Evolutionary conservation across 2,888 invertebrate genomes (phyloP), one percentile per base, ranked within the genome.

Genomic region (Acanthoscelides obtectus): DNA sequence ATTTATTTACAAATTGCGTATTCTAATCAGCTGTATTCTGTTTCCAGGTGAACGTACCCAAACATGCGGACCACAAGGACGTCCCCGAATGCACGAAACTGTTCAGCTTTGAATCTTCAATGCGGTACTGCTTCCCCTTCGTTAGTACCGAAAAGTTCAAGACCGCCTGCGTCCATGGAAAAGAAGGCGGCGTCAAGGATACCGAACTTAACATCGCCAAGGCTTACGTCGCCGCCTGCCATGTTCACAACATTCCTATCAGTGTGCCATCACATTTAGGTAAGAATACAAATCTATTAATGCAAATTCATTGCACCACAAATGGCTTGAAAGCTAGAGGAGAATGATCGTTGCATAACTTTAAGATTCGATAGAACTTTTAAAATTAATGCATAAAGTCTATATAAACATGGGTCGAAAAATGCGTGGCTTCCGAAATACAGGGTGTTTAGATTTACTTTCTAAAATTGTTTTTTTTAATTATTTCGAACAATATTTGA

Each of bases 81-180:
- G 81, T 84, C 65, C 82, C 86, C 20, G 81, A 86, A 71, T 97
- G 97, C 82, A 90, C 90, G 17, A 88, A 90, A 71, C 88, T 94
- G 71, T 96, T 97, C 86, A 87, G 90, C 8, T 85, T 88, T 25
- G 84, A 87, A 69, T 94, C 94, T 0, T 80, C 87, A 2, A 82
- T 92, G 83, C 77, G 80, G 20, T 72, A 84, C 0, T 87, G 88
- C 73, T 87, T 87, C 63, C 79, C 89, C 0, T 83, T 90, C 67
- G 84, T 90, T 0, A 87, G 90, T 69, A 81, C 81, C 27, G 77
- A 87, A 66, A 86, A 88, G 0, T 90, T 87, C 86, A 90, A 93
- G 79, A 88, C 90, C 81, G 93, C 93, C 45, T 97, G 97, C 83
- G 90, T 93, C 80, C 90, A 91, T 81, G 91, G 93, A 64, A 87